phyloP scores from a whole-genome alignment of 2,113 vertebrate species.

The Bubo scandiacus region DNA sequence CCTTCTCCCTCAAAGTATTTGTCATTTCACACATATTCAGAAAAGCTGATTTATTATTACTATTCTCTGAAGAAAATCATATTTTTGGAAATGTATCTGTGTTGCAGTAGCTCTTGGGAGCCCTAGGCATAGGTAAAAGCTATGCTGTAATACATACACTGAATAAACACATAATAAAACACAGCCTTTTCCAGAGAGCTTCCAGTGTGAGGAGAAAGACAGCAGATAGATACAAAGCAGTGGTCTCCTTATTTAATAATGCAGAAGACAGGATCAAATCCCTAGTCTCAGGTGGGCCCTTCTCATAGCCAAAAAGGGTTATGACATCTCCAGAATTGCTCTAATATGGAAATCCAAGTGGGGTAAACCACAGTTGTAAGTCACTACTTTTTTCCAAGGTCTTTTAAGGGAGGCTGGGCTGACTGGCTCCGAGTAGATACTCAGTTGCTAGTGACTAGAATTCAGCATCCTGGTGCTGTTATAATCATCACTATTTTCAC shows the following conservation, averaged over 20 bases:
- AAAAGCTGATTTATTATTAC: background rate
- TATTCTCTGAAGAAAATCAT: background rate
- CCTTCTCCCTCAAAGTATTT: background rate
- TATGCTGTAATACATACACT: rapidly evolving
- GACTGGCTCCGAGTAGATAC: background rate
- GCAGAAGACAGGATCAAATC: background rate
- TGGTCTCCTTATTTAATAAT: background rate
- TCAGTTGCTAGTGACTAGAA: background rate
- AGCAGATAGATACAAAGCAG: background rate
- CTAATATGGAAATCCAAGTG: background rate
- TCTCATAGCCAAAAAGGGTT: background rate
- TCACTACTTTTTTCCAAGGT: background rate
- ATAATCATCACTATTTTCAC: background rate
- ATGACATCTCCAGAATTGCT: background rate
- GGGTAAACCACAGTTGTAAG: background rate
- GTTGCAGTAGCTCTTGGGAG: background rate
- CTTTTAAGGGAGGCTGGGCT: background rate
- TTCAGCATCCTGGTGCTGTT: background rate
- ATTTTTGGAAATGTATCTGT: background rate
- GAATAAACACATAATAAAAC: background rate
- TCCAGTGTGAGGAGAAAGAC: background rate
- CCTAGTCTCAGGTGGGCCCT: background rate
- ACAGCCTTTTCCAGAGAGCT: background rate
- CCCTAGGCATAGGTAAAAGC: background rate
- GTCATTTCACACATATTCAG: background rate